Percentiles rank a stretch among this genome's conserved stretches.
These are phyloP conservation scores for Drosophila cognata DNA, from an alignment of 2,888 invertebrate genomes.

Conservation along the genomic window DNA sequence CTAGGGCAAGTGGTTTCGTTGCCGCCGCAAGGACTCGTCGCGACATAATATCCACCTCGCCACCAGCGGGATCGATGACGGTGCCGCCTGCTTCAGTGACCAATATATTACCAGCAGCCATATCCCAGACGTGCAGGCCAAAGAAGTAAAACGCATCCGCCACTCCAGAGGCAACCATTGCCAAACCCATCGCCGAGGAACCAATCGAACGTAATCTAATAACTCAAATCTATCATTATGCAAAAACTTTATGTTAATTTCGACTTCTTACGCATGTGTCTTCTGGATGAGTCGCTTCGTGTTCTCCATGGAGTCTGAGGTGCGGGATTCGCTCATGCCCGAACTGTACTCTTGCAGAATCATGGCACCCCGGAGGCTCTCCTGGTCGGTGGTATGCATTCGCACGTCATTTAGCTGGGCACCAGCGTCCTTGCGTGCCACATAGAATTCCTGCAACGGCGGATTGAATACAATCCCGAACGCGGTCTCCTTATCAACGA, in stretches of 20 bases:
- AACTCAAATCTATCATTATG: background rate
- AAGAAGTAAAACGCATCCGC: conserved; percentile 95
- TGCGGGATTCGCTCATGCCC: conserved; percentile 24
- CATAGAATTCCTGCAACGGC: conserved; percentile 47
- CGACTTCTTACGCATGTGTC: conserved; percentile 89
- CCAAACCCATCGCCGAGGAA: conserved; percentile 97
- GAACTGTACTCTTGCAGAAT: conserved; percentile 61
- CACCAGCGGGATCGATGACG: conserved; percentile 93
- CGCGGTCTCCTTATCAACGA: conserved; percentile 32
- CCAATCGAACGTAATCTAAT: conserved; percentile 92
- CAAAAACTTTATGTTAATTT: background rate
- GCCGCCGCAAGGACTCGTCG: conserved; percentile 92
- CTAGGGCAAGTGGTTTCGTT: conserved; percentile 89
- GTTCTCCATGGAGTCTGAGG: conserved; percentile 88
- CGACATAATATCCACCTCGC: conserved; percentile 91
- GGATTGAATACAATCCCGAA: conserved; percentile 68
- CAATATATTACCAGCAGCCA: conserved; percentile 94
- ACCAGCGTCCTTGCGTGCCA: conserved; percentile 49
- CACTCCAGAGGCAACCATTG: conserved; percentile 95
- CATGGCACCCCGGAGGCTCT: conserved; percentile 39
- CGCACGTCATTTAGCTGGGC: conserved; percentile 43
- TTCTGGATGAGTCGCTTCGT: conserved; percentile 87
- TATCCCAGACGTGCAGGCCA: conserved; percentile 98
- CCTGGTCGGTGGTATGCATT: conserved; percentile 42
- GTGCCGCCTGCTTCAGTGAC: conserved; percentile 97